These are phyloP conservation scores for Andricus quercusramuli DNA, from an alignment of 2,888 invertebrate species.

Conservation along the genomic window DNA sequence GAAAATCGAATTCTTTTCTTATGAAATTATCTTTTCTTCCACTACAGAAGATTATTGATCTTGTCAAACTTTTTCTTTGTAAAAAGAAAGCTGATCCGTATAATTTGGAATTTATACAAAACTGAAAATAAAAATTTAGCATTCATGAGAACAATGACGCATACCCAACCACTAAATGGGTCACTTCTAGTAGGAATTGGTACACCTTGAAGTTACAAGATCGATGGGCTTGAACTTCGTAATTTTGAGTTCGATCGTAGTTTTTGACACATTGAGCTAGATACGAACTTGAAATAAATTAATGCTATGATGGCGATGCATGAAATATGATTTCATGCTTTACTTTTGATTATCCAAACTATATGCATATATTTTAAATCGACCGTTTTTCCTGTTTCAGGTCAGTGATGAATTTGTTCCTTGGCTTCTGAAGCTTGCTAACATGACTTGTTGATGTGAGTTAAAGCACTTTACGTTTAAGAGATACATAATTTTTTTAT, in stretches of 20 bases:
- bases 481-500: slow-evolving; percentile 23
- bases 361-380: neutral
- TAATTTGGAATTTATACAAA: neutral
- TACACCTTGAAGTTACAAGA: neutral
- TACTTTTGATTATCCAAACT: neutral
- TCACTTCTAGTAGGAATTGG: neutral
- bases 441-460: slow-evolving; percentile 73
- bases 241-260: neutral
- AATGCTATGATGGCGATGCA: neutral
- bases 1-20: no score
- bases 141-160: neutral
- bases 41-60: no score
- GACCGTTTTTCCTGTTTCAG: slow-evolving; percentile 62
- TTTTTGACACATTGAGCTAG: neutral
- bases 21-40: no score
- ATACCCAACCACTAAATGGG: neutral
- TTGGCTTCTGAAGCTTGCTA: slow-evolving; percentile 70
- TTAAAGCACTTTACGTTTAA: slow-evolving; percentile 62
- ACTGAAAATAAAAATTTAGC: neutral
- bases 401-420: slow-evolving; percentile 75
- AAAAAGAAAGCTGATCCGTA: no score
- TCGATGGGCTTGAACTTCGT: neutral
- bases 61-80: no score
- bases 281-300: neutral
- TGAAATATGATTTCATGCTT: neutral